phyloP scores from a whole-genome alignment of 2,888 invertebrate genomes.

The Drosophila demipolita region DNA sequence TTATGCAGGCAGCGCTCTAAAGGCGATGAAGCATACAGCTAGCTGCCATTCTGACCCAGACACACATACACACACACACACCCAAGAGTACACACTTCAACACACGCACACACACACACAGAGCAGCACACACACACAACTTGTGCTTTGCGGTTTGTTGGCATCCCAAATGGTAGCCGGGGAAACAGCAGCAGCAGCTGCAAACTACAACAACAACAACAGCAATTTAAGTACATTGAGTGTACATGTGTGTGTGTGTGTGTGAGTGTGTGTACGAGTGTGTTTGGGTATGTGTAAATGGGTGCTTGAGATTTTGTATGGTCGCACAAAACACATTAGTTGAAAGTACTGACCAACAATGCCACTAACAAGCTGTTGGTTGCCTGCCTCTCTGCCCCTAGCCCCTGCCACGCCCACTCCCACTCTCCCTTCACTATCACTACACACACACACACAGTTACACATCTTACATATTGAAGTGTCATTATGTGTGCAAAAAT shows the following conservation, averaged over 20 bases:
- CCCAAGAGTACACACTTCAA: slow-evolving; percentile 4
- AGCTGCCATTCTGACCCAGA: slow-evolving; percentile 21
- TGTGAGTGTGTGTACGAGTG: slow-evolving; percentile 20
- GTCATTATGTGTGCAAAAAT: slow-evolving; percentile 58
- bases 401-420: too few relatives aligned
- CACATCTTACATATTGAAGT: slow-evolving; percentile 64
- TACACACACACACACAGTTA: slow-evolving; percentile 12
- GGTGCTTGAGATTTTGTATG: slow-evolving; percentile 76
- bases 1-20: slow-evolving; percentile 64
- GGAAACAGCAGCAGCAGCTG: slow-evolving; percentile 30
- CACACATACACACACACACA: slow-evolving; percentile 21
- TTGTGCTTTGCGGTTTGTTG: slow-evolving; percentile 64
- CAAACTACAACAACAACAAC: slow-evolving; percentile 33
- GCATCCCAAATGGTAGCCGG: slow-evolving; percentile 53
- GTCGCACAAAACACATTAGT: slow-evolving; percentile 80
- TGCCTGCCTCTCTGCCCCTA: slow-evolving; percentile 7
- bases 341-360: slow-evolving; percentile 82
- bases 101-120: not conserved
- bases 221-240: slow-evolving; percentile 69
- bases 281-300: slow-evolving; percentile 52
- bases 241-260: slow-evolving; percentile 14
- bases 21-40: slow-evolving; percentile 46
- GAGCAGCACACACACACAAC: slow-evolving; percentile 11
- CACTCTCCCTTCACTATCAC: not conserved
- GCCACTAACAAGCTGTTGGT: slow-evolving; percentile 81